Base-by-base conservation (phyloP, 2,797 vertebrate species). In the Acanthurus lineatus region DNA sequence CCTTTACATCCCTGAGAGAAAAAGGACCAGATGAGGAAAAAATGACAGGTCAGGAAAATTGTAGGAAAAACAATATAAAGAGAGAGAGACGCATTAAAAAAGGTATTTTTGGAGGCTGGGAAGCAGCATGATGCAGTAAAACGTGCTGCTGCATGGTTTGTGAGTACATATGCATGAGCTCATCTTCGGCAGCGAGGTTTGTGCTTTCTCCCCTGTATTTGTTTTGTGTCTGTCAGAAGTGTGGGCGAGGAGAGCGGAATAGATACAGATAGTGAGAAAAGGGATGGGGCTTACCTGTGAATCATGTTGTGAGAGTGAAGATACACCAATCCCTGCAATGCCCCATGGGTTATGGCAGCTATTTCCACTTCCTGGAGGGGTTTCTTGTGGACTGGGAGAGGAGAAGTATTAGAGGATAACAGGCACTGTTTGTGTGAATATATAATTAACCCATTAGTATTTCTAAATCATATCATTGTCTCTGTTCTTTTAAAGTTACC, bases 281-380 rank as follows among this genome's bases (percentile, higher is more conserved):
- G 22, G 63, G 53, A 79, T n/a, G 19, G 65, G 70, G 52, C 22
- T 77, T 90, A 98, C 97, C 97, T 97, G 92, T 98, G 97, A 92
- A 98, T 98, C 97, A 98, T 98, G 93, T 97, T 97, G 95, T 98
- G 97, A 51, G 96, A 97, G 91, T 98, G 97, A 84, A 98, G 96
- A 91, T 98, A 98, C 16, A 96, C 97, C 93, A 98, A 88, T 83
- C 97, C 97, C 91, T 97, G 97, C 91, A 98, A 92, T 76, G 97
- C 97, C 88, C 97, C 97, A 20, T 98, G 97, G 77, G 96, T 97
- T 88, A 98, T 97, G 76, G 97, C 97, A 72, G 97, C 97, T 84
- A 98, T 98, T 93, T 98, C 97, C 72, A 96, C 96, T 94, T 98
- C 97, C 93, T 97, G 97, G 78, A 98, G 95, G 51, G 97, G 97